Evolutionary conservation across 2,888 invertebrate genomes (phyloP), one percentile per base, ranked within the genome.

Genomic region (Caenorhabditis panamensis): DNA sequence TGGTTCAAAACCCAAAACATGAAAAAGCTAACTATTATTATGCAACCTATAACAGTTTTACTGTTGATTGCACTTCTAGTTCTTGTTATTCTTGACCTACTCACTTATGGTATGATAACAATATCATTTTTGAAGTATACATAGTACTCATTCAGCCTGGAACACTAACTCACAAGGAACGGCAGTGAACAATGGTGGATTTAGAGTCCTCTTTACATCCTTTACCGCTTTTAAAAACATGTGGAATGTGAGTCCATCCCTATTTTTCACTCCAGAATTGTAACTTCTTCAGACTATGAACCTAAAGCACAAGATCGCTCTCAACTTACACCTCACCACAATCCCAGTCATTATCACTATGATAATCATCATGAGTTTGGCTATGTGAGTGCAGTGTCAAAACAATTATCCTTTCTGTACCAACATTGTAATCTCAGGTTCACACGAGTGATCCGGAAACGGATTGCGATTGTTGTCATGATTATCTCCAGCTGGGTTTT

Each of bases 381-480:
- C 61, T 22, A 20, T 54, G 75, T 75, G 18, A 61, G 75, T 75
- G 28, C 2, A 20, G n/a, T n/a, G n/a, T n/a, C n/a, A n/a, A 13
- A 31, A 1, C 75, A 41, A 75, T 75, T 61, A 75, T 18, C 31
- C 26, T 31, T 47, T 6, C 22, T 26, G 26, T 51, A 36, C 37
- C 31, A 18, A 20, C 18, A 56, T 6, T 41, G 59, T 66, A 41
- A 22, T 75, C 66, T 1, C 51, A 75, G 75, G 41, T 75, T 66
- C 53, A 75, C 75, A 22, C 66, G 75, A 26, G 59, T 44, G 41
- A 41, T 75, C 26, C 66, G 75, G 8, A 67, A 75, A 54, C 66
- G 54, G 44, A 54, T 18, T 9, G 20, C 66, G 9, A 59, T 75
- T 1, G 13, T 61, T 67, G 51, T 75, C 49, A 61, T 67, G 54